A percentile compares a stretch with the other conserved stretches of the same genome.
Evolutionary conservation across 2,113 vertebrate genomes (phyloP).

Genomic region (Acanthisitta chloris): DNA sequence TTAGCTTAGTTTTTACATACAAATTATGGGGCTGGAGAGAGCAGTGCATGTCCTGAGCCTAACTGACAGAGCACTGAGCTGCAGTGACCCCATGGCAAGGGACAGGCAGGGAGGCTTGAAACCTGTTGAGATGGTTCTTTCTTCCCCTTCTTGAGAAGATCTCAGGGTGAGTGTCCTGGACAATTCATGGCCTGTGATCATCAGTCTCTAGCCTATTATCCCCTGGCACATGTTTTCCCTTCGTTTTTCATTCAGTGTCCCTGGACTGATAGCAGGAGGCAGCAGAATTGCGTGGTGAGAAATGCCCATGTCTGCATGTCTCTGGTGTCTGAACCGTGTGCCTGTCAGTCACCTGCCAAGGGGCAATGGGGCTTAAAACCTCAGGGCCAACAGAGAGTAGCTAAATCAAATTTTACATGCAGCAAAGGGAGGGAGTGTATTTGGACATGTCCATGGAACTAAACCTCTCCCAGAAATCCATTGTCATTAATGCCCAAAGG

Average conservation of each 20-base stretch:
- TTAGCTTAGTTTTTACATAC: neutral
- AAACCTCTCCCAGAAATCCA: neutral
- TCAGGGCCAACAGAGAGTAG: neutral
- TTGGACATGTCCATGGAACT: neutral
- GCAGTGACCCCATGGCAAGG: neutral
- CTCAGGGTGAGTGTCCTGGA: neutral
- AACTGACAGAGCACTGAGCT: neutral
- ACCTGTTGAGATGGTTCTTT: neutral
- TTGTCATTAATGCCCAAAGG: neutral
- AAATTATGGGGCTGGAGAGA: fast-evolving
- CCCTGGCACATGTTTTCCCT: neutral
- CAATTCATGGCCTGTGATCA: neutral
- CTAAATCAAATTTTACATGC: neutral
- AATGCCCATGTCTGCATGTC: neutral
- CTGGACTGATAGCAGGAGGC: neutral
- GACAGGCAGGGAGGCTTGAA: neutral
- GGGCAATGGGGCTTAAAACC: neutral
- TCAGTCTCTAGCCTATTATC: neutral
- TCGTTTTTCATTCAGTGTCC: neutral
- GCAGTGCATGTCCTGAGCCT: fast-evolving
- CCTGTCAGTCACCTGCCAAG: neutral
- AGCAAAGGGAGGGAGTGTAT: neutral
- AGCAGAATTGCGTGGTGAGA: neutral
- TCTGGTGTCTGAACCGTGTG: neutral
- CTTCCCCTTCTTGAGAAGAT: neutral